Percentiles rank a stretch among this genome's conserved stretches.
Conservation (phyloP, 2,888 invertebrate genomes). For the Gibbula magus region DNA sequence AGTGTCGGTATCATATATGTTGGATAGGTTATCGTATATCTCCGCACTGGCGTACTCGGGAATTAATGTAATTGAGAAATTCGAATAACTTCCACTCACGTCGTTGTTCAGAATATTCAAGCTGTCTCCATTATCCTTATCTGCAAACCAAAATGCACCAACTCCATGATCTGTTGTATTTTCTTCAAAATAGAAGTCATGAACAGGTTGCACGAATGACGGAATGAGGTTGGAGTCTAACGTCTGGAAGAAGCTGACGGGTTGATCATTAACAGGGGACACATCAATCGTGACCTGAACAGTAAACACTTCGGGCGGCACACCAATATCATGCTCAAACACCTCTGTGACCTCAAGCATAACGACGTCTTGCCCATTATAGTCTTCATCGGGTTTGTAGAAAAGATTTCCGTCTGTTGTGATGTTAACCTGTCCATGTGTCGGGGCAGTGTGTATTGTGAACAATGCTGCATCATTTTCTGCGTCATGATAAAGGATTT, state of each 20-base stretch:
- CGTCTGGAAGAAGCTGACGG: slow-evolving; percentile 12
- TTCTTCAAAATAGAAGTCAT: slow-evolving; percentile 16
- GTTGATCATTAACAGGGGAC: slow-evolving; percentile 33
- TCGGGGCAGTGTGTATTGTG: slow-evolving; percentile 7
- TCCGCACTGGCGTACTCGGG: neutral
- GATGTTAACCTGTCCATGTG: slow-evolving; percentile 35
- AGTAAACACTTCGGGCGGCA: neutral
- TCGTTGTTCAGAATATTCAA: slow-evolving; percentile 6
- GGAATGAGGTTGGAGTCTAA: slow-evolving; percentile 10
- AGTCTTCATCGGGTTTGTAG: slow-evolving; percentile 41
- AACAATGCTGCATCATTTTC: slow-evolving; percentile 46
- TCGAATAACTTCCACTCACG: neutral
- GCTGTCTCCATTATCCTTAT: slow-evolving; percentile 31
- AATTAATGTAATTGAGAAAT: neutral
- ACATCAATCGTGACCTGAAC: slow-evolving; percentile 24
- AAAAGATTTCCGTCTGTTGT: slow-evolving; percentile 37
- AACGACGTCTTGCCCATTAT: slow-evolving; percentile 41
- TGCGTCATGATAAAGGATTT: slow-evolving; percentile 35
- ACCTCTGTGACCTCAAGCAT: slow-evolving; percentile 39
- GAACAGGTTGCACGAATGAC: neutral
- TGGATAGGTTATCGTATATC: neutral
- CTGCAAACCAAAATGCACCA: slow-evolving; percentile 30
- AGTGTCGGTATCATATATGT: neutral
- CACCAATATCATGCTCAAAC: neutral
- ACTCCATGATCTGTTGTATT: slow-evolving; percentile 25